Evolutionary conservation across 2,888 invertebrate genomes (phyloP).

Genomic region (Acanthococcus lagerstroemiae): DNA sequence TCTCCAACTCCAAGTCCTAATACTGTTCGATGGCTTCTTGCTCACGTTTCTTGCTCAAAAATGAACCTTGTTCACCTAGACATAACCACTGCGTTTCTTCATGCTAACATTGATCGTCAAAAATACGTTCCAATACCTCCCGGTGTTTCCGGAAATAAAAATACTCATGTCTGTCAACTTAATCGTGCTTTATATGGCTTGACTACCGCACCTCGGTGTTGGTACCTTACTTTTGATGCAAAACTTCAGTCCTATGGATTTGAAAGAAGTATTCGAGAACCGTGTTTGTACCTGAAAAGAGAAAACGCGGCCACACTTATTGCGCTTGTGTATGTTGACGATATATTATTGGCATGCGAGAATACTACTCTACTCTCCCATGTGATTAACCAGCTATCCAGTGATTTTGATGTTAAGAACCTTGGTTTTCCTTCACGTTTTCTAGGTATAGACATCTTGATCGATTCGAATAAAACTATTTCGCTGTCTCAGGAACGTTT

Average conservation of each 20-base stretch:
- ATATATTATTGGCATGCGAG: neutral
- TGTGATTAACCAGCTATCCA: neutral
- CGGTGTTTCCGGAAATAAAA: neutral
- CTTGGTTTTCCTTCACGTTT: neutral
- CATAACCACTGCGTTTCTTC: neutral
- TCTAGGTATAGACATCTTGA: neutral
- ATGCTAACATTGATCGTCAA: neutral
- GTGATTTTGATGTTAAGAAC: neutral
- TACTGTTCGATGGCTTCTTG: neutral
- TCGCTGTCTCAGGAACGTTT: neutral
- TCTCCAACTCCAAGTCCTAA: neutral
- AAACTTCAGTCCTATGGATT: neutral
- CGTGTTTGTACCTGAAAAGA: neutral
- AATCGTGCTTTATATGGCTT: neutral
- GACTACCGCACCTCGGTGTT: neutral
- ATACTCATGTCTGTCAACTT: neutral
- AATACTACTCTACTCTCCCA: neutral
- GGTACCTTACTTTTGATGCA: neutral
- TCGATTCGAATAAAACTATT: neutral
- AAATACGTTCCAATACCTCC: neutral
- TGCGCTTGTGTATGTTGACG: neutral
- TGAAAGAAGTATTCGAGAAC: neutral
- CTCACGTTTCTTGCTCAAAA: neutral
- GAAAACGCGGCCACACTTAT: neutral
- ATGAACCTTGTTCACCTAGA: neutral